A percentile compares a stretch with the other conserved stretches of the same genome.
Conservation (phyloP, 2,113 vertebrate species). For the Thalassoma bifasciatum region DNA sequence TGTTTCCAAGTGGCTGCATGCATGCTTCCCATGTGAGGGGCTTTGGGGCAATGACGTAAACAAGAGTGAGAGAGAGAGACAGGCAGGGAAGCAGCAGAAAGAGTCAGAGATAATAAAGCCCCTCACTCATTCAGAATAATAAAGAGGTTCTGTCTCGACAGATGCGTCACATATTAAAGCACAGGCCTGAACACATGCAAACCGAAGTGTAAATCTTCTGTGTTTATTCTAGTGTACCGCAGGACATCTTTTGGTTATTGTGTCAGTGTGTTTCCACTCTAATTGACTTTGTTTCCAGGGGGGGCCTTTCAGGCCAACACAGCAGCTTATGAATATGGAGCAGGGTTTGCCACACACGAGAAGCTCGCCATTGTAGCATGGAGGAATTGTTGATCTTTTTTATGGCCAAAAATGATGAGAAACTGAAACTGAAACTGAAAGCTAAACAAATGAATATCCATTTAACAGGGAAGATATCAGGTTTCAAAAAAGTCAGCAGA, state of each 20-base stretch:
- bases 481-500: too few species aligned
- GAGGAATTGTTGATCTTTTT: conserved; percentile 1
- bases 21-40: conserved; percentile 74
- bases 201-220: background rate
- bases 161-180: conserved; percentile 28
- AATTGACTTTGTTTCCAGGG: conserved; percentile 55
- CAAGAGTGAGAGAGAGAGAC: conserved; percentile 10
- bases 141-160: conserved; percentile 22
- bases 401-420: background rate
- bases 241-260: conserved; percentile 46
- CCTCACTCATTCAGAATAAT: conserved; percentile 44
- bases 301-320: conserved; percentile 49
- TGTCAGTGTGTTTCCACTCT: conserved; percentile 60
- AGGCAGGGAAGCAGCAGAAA: background rate
- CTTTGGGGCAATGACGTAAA: conserved; percentile 74
- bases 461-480: background rate
- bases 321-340: conserved; percentile 59
- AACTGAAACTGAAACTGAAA: background rate
- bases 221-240: conserved; percentile 34
- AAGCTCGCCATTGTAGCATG: conserved; percentile 16
- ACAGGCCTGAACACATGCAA: conserved; percentile 3
- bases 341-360: conserved; percentile 41
- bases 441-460: background rate
- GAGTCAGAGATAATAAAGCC: conserved; percentile 38
- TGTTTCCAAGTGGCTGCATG: conserved; percentile 70